Conservation (phyloP, 2,113 vertebrate species). For the Epinephelus moara region DNA sequence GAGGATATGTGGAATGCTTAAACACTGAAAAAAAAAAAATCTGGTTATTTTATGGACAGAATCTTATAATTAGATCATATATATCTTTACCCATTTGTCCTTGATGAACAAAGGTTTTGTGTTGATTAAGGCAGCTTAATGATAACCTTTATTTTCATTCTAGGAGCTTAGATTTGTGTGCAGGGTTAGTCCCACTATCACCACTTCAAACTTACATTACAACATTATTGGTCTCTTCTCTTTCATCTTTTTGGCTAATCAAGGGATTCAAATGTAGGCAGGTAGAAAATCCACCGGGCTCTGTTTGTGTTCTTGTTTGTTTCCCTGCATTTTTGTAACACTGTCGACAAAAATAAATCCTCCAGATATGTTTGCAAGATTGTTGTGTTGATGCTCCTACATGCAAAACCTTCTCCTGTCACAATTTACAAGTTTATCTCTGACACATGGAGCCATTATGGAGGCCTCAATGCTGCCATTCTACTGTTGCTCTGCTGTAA, state of each 20-base stretch:
- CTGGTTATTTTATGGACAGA: too few species aligned
- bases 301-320: neutral
- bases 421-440: neutral
- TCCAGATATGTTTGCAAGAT: neutral
- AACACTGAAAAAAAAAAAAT: too few species aligned
- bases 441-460: neutral
- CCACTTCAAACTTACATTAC: neutral
- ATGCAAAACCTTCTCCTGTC: neutral
- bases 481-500: neutral
- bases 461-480: neutral
- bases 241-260: neutral
- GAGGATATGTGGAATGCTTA: too few species aligned
- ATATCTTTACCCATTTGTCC: too few species aligned
- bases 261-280: neutral
- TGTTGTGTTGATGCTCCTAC: neutral
- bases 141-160: neutral
- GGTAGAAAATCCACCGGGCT: neutral
- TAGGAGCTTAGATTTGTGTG: neutral
- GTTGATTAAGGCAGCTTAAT: neutral
- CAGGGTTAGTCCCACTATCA: neutral
- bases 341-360: neutral
- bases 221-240: neutral
- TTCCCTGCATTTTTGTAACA: neutral
- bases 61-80: too few species aligned
- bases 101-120: neutral